These are phyloP conservation scores for Apostichopus californicus DNA, from an alignment of 35 echinoderm and acorn worm genomes.

Conservation along the genomic window DNA sequence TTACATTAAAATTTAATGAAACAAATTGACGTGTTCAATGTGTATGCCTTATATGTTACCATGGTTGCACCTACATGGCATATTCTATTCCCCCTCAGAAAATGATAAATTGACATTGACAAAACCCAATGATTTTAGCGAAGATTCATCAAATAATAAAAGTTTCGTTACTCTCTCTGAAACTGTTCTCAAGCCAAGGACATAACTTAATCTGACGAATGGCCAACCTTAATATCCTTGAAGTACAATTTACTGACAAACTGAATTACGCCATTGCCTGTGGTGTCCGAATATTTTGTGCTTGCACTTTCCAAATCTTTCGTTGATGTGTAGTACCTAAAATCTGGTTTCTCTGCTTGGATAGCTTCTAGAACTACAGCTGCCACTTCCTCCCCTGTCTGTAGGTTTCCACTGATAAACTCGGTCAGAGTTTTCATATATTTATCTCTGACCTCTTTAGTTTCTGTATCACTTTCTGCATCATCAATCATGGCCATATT, in stretches of 20 bases:
- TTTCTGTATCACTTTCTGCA: not conserved
- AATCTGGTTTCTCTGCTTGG: conserved; percentile 1
- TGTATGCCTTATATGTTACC: no score
- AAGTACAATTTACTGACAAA: not conserved
- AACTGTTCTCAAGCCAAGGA: no score
- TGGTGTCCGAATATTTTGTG: not conserved
- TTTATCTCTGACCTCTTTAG: not conserved
- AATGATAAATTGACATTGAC: no score
- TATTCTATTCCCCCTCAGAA: no score
- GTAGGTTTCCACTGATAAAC: not conserved
- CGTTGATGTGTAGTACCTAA: not conserved
- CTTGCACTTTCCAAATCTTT: not conserved
- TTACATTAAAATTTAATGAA: no score
- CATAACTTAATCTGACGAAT: not conserved
- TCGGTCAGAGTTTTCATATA: not conserved
- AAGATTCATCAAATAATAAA: no score
- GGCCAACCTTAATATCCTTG: conserved; percentile 3
- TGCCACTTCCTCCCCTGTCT: not conserved
- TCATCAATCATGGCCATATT: not conserved
- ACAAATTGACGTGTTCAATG: no score
- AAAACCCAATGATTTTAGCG: no score
- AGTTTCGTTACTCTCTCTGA: no score
- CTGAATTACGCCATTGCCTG: not conserved
- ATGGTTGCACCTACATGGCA: no score
- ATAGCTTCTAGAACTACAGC: not conserved